Evolutionary conservation across 2,113 vertebrate genomes (phyloP), one percentile per base, ranked within the genome.

Genomic region (Phasianus colchicus): DNA sequence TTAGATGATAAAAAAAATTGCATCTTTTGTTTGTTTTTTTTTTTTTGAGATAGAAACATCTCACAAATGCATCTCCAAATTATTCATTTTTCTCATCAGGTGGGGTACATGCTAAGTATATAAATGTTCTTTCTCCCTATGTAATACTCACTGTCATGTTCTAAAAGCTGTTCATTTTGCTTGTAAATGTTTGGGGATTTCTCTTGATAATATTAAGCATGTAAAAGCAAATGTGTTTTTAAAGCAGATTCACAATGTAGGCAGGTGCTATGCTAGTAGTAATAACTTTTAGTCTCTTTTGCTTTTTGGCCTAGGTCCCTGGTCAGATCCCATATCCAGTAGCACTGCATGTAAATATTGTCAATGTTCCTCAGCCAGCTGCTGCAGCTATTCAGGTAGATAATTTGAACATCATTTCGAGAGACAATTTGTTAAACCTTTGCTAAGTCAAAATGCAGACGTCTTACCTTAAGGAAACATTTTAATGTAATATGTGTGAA

Each of bases 311-410:
- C 80, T 95, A 98, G 98, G 97, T 98, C 93, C 83, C 97, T 94
- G 90, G 97, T 83, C 98, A 99, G 95, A 98, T 98, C 81, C 98
- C 98, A 17, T 99, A 99, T 97, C 98, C 99, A 92, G 98, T 99
- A 97, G 98, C 98, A 55, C 96, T 99, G 96, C 99, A 99, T 97
- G 98, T 99, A 96, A 99, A 99, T 98, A 98, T 99, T 95, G 97
- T 99, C 92, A 99, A 99, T 97, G 98, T 99, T 91, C 99, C 99
- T 96, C 99, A 99, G 96, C 98, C 98, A 80, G 99, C 99, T 90
- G 98, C 99, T 38, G 98, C 99, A 96, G 98, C 98, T 97, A 99
- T 99, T 97, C 99, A 99, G 98, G 99, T 99, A 98, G 96, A 92
- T 78, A 91, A 89, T 83, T 82, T 84, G 83, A 84, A 92, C 70